Evolutionary conservation across 2,113 vertebrate species (phyloP).

Genomic region (Raja brachyura): DNA sequence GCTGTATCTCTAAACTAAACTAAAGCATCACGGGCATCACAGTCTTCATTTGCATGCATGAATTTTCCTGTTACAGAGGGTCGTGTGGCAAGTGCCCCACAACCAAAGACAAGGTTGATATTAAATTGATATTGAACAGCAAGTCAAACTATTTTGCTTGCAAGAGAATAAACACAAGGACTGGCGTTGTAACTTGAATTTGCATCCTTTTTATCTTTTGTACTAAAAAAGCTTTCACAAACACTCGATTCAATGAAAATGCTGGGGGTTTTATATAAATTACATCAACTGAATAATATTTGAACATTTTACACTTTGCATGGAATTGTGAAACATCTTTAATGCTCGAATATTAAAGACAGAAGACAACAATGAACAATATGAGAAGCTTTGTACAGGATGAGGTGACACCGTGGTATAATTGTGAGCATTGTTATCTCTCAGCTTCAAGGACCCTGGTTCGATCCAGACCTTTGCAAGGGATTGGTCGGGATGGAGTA

Average conservation of each 20-base stretch:
- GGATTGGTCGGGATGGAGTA: too few relatives aligned
- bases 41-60: not conserved
- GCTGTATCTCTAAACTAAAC: too few relatives aligned
- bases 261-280: not conserved
- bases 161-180: not conserved
- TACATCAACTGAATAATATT: not conserved
- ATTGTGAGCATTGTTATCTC: too few relatives aligned
- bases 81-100: not conserved
- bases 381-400: not conserved
- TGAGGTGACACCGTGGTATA: not conserved
- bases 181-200: not conserved
- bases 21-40: too few relatives aligned
- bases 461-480: too few relatives aligned
- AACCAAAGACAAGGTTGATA: not conserved
- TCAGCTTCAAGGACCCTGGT: too few relatives aligned
- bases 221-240: not conserved
- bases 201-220: not conserved
- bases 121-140: too few relatives aligned
- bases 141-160: not conserved
- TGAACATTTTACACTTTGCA: not conserved
- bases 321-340: not conserved
- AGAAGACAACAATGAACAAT: not conserved
- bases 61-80: not conserved
- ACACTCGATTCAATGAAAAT: not conserved
- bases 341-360: not conserved